These are phyloP conservation scores for Micrasema longulum DNA, from an alignment of 1,140 invertebrate genomes.

Conservation along the genomic window DNA sequence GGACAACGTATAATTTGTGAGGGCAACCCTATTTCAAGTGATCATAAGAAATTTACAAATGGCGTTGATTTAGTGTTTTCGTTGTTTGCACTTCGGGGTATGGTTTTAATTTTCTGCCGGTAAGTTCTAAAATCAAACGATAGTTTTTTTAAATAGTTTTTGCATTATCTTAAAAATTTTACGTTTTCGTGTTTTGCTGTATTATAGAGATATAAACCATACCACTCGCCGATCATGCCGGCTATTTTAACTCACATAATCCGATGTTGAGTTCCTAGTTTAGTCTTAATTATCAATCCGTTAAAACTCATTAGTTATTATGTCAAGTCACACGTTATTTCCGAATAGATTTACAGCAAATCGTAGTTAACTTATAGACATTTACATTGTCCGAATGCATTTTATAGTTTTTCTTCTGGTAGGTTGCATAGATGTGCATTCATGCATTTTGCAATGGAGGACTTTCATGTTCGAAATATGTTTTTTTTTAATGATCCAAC, in stretches of 20 bases:
- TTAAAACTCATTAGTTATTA: not conserved
- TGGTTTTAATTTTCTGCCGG: conserved; percentile 42
- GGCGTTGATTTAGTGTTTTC: conserved; percentile 47
- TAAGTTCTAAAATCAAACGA: conserved; percentile 24
- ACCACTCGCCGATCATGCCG: conserved; percentile 22
- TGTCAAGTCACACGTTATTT: conserved; percentile 1
- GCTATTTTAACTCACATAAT: conserved; percentile 21
- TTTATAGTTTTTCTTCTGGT: conserved; percentile 35
- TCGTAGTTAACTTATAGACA: conserved; percentile 11
- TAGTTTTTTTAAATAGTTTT: too few species aligned
- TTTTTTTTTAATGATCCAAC: too few species aligned
- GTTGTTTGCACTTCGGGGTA: conserved; percentile 42
- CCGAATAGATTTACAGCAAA: too few species aligned
- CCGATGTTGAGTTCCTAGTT: conserved; percentile 14
- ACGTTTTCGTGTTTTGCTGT: too few species aligned
- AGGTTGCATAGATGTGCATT: conserved; percentile 46
- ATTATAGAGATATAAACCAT: too few species aligned
- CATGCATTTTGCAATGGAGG: conserved; percentile 47
- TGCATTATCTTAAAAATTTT: too few species aligned
- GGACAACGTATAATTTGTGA: too few species aligned
- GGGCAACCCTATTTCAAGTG: too few species aligned
- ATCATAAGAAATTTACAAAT: conserved; percentile 50
- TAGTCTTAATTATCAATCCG: conserved; percentile 9
- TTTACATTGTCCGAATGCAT: conserved; percentile 6
- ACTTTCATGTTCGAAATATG: conserved; percentile 32